Base-by-base conservation (phyloP, 2,113 vertebrate species). In the Pollachius pollachius region DNA sequence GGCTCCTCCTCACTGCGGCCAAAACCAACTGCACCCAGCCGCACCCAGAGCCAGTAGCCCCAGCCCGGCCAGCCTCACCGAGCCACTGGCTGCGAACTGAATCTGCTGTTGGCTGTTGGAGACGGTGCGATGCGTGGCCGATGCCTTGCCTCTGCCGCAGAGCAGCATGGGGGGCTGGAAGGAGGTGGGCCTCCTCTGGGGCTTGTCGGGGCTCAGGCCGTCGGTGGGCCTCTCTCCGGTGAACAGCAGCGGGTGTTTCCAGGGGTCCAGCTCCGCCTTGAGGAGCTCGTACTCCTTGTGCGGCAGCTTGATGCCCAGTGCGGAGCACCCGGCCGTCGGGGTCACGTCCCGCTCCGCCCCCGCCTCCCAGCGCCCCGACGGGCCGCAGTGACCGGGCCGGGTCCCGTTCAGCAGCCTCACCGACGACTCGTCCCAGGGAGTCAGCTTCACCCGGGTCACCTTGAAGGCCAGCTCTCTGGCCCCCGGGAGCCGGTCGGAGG, bases 221-320 rank as follows among this genome's bases (percentile, higher is more conserved):
- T 98, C 95, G 0, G 94, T 95, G 3, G 95, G 95, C 78, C 96
- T 88, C 72, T 96, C 93, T 0, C 96, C 95, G 0, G 84, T 88
- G 71, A 95, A 94, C 52, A 98, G 91, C 85, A 97, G 85, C 25
- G 86, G 92, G 23, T 83, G 92, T 62, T 90, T 89, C 1, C 71
- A 84, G 11, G 79, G 60, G 84, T 94, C 94, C 25, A 80, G 88
- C 87, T 97, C 95, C 0, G 75, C 84, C 85, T 91, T 94, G 89
- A 98, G 94, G 4, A 97, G 93, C 79, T 98, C 95, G 0, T 94
- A 96, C 83, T 98, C 96, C 0, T 92, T 93, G 72, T 98, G 96
- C 0, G 95, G 96, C 73, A 98, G 91, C 65, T 77, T 86, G 87
- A 97, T 93, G 34, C 95, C 95, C 88, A 98, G 70, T 0, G 92